Conservation (phyloP, 2,888 invertebrate species). For the Hirtodrosophila alboralis region DNA sequence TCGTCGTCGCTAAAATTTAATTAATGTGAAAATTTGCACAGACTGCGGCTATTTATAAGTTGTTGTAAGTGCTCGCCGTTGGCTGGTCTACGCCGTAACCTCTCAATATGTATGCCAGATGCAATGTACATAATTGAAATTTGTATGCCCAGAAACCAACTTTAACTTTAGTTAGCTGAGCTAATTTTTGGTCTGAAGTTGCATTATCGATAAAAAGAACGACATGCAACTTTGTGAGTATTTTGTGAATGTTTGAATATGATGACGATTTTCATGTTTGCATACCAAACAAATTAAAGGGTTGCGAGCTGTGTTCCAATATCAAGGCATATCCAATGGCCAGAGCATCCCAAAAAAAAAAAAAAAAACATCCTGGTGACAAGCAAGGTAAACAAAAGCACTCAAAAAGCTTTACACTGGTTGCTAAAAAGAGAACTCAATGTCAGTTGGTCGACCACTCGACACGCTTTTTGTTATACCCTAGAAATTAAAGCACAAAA, state of each 20-base stretch:
- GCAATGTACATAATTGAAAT: constrained; percentile 56
- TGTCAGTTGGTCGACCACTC: constrained; percentile 43
- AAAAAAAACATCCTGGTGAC: constrained; percentile 19
- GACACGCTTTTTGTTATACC: constrained; percentile 38
- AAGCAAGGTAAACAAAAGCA: constrained; percentile 39
- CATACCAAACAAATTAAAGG: constrained; percentile 51
- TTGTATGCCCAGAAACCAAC: constrained; percentile 12
- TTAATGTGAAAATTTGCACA: constrained; percentile 82
- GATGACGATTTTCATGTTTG: constrained; percentile 50
- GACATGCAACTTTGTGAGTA: no score
- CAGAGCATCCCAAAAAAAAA: constrained; percentile 13
- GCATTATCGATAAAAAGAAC: constrained; percentile 25
- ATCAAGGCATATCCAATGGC: constrained; percentile 16
- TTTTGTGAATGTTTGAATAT: constrained; percentile 48
- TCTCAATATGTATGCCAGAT: constrained; percentile 41
- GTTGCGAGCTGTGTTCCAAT: constrained; percentile 28
- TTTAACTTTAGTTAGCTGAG: constrained; percentile 19
- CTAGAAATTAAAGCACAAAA: constrained; percentile 11
- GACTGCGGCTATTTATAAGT: constrained; percentile 80
- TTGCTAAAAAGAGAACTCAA: constrained; percentile 43
- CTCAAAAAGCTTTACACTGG: constrained; percentile 32
- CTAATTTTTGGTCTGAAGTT: constrained; percentile 35
- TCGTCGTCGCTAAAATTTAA: constrained; percentile 76
- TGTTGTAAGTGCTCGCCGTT: constrained; percentile 73
- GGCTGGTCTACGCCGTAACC: constrained; percentile 4